These are phyloP conservation scores for Umimayanthus chanpuru DNA, from an alignment of 92 coral and sea anemone species.

Conservation along the genomic window DNA sequence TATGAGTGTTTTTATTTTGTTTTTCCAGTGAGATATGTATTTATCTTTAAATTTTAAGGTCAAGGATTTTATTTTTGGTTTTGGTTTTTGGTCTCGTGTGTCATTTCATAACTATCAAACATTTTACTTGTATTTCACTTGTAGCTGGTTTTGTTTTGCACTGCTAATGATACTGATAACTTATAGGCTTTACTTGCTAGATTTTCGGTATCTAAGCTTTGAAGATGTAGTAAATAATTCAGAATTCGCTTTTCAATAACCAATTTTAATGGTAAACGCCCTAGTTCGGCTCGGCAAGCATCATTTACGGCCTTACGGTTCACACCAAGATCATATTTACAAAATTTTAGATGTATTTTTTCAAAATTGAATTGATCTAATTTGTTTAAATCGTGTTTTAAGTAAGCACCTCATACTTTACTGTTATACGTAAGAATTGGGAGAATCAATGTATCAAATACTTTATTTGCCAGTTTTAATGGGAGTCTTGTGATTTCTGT, in stretches of 20 bases:
- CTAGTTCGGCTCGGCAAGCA: conserved; percentile 16
- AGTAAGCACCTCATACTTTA: too few species aligned
- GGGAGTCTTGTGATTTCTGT: too few species aligned
- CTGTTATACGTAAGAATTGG: too few species aligned
- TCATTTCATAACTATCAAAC: too few species aligned
- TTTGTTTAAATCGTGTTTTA: too few species aligned
- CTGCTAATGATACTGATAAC: not conserved
- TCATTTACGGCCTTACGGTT: conserved; percentile 2
- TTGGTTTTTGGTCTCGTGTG: too few species aligned
- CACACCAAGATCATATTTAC: not conserved
- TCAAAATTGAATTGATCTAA: not conserved
- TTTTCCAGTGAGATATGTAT: conserved; percentile 23
- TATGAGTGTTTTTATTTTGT: not conserved
- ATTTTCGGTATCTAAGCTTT: too few species aligned
- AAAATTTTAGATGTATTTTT: not conserved
- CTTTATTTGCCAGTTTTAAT: too few species aligned
- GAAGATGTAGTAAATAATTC: too few species aligned
- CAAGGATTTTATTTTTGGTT: too few species aligned
- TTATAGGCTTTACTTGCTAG: conserved; percentile 1
- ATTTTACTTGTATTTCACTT: not conserved
- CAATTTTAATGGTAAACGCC: conserved; percentile 11
- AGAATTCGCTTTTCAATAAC: too few species aligned
- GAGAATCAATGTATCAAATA: too few species aligned
- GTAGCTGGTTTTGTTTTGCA: conserved; percentile 14
- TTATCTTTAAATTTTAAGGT: not conserved